Percentiles rank a stretch among this genome's conserved stretches.
Evolutionary conservation across 2,113 vertebrate genomes (phyloP).

Genomic region (Neodon shergylaensis): DNA sequence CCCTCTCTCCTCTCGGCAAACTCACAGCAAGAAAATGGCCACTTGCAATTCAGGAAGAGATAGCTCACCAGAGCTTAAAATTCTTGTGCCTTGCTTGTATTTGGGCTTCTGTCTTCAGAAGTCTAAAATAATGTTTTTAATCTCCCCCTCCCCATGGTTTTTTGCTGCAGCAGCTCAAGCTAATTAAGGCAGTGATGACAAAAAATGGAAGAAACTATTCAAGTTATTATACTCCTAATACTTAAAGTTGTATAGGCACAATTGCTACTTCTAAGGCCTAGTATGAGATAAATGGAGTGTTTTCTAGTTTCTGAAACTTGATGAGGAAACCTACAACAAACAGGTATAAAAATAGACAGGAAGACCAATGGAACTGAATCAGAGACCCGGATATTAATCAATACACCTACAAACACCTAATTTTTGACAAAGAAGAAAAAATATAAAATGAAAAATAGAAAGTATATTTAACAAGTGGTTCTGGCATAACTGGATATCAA

Average conservation of each 20-base stretch:
- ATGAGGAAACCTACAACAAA: neutral
- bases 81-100: neutral
- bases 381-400: too few species aligned
- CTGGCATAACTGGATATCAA: too few species aligned
- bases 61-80: neutral
- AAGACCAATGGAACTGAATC: too few species aligned
- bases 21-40: neutral
- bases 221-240: neutral
- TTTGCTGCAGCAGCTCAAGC: neutral
- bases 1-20: neutral
- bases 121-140: neutral
- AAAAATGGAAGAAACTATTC: neutral
- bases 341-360: neutral
- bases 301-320: neutral
- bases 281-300: neutral
- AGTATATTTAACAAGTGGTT: too few species aligned
- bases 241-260: neutral
- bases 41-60: neutral
- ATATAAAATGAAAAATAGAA: too few species aligned
- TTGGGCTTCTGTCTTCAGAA: neutral
- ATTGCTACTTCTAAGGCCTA: neutral
- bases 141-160: neutral
- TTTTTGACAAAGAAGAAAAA: too few species aligned
- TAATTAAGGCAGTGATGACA: neutral
- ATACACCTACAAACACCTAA: too few species aligned